Evolutionary conservation across 2,888 invertebrate species (phyloP).

Genomic region (Lysandra bellargus): DNA sequence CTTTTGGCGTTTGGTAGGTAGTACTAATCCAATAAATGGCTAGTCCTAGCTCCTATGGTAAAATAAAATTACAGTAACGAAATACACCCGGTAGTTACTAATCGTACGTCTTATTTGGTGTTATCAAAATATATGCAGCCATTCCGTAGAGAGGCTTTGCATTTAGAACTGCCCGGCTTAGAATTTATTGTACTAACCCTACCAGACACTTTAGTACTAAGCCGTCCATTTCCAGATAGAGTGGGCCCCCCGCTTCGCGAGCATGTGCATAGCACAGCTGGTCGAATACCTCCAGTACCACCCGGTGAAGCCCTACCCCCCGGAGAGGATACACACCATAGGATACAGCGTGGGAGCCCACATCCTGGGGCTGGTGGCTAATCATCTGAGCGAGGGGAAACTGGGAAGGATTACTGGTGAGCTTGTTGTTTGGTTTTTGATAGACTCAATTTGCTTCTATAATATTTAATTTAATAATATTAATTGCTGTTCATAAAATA

Average conservation of each 20-base stretch:
- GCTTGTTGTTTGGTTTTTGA: neutral
- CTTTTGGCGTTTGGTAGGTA: neutral
- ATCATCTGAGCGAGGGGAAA: constrained; percentile 87
- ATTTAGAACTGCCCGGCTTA: no score
- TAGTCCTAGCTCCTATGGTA: no score
- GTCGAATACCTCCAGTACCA: constrained; percentile 89
- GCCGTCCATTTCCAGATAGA: constrained; percentile 66
- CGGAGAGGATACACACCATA: constrained; percentile 88
- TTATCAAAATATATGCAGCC: no score
- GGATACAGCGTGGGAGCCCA: constrained; percentile 94
- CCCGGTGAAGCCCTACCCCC: constrained; percentile 85
- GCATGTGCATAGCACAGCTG: constrained; percentile 89
- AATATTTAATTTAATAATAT: no score
- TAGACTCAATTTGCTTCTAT: no score
- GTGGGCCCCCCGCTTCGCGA: constrained; percentile 83
- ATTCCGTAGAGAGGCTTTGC: no score
- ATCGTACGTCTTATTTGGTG: no score
- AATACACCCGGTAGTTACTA: no score
- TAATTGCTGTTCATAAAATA: no score
- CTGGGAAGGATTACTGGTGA: constrained; percentile 85
- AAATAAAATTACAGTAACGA: no score
- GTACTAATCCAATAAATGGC: neutral
- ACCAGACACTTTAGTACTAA: constrained; percentile 23
- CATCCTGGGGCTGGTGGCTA: constrained; percentile 90
- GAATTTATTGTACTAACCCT: no score